These are phyloP conservation scores for Megaustenia siamemsis DNA, from an alignment of 2,888 invertebrate species.

Conservation along the genomic window DNA sequence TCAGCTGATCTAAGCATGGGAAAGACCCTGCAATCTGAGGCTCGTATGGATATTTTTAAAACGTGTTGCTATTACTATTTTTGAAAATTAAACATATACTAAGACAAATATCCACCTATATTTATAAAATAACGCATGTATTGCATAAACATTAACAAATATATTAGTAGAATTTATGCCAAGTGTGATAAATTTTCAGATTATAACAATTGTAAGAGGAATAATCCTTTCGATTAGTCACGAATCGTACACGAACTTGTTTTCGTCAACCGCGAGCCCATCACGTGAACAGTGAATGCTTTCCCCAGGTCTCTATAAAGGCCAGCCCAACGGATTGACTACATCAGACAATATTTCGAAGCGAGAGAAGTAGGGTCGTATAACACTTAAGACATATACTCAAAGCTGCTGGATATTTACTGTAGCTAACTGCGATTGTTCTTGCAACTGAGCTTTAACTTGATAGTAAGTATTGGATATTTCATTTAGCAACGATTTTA, in stretches of 20 bases:
- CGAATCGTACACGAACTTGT: constrained; percentile 42
- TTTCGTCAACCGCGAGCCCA: constrained; percentile 42
- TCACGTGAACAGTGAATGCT: constrained; percentile 65
- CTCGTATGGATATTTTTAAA: constrained; percentile 10
- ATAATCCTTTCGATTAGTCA: constrained; percentile 38
- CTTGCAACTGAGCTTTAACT: no score
- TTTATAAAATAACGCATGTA: no score
- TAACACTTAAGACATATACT: not conserved
- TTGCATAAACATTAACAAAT: no score
- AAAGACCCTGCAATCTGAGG: not conserved
- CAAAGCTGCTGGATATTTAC: not conserved
- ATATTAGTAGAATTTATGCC: no score
- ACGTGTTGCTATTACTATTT: no score
- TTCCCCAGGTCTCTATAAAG: constrained; percentile 56
- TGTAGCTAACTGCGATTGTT: no score
- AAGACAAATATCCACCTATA: no score
- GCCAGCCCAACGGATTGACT: not conserved
- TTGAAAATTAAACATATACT: no score
- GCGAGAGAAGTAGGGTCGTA: not conserved
- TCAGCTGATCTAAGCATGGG: constrained; percentile 56
- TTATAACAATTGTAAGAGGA: no score
- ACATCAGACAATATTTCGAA: not conserved
- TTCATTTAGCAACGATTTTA: no score
- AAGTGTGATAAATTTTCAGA: no score
- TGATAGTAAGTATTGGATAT: no score